A percentile compares a stretch with the other conserved stretches of the same genome.
phyloP scores from a whole-genome alignment of 1,140 invertebrate species.

The Nylanderia fulva region DNA sequence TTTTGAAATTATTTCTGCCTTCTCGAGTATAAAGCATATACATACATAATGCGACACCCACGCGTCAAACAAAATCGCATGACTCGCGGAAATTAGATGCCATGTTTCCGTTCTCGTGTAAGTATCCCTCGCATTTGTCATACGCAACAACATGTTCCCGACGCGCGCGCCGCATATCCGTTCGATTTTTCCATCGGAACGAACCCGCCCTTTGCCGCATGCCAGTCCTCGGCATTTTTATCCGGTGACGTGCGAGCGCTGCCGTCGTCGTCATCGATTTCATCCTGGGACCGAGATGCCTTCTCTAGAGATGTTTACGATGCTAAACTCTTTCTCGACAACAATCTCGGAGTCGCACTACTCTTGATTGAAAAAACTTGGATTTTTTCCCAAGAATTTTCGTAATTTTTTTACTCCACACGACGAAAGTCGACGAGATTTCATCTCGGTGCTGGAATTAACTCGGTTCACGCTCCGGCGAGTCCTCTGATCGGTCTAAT shows the following conservation, averaged over 20 bases:
- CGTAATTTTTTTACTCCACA: constrained; percentile 15
- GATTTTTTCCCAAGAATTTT: constrained; percentile 18
- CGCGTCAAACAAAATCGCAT: constrained; percentile 35
- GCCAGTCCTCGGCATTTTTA: constrained; percentile 48
- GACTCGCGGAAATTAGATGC: constrained; percentile 56
- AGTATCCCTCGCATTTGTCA: constrained; percentile 51
- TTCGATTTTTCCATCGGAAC: constrained; percentile 54
- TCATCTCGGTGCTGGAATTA: constrained; percentile 29
- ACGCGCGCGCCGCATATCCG: constrained; percentile 28
- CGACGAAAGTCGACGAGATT: not conserved
- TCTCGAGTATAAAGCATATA: not conserved
- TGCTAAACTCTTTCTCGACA: not conserved
- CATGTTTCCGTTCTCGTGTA: constrained; percentile 35
- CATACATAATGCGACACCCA: constrained; percentile 13
- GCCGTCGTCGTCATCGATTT: constrained; percentile 43
- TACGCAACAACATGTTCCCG: constrained; percentile 7
- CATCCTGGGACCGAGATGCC: constrained; percentile 7
- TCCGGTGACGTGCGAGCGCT: constrained; percentile 41
- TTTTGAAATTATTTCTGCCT: constrained; percentile 9
- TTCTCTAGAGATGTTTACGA: constrained; percentile 6
- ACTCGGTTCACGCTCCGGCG: constrained; percentile 54
- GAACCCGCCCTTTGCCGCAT: constrained; percentile 39
- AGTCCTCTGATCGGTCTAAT: constrained; percentile 65
- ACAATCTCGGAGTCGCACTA: not conserved
- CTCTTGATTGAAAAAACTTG: not conserved